Base-by-base conservation (phyloP, 2,888 invertebrate genomes). In the Trichopria drosophilae region DNA sequence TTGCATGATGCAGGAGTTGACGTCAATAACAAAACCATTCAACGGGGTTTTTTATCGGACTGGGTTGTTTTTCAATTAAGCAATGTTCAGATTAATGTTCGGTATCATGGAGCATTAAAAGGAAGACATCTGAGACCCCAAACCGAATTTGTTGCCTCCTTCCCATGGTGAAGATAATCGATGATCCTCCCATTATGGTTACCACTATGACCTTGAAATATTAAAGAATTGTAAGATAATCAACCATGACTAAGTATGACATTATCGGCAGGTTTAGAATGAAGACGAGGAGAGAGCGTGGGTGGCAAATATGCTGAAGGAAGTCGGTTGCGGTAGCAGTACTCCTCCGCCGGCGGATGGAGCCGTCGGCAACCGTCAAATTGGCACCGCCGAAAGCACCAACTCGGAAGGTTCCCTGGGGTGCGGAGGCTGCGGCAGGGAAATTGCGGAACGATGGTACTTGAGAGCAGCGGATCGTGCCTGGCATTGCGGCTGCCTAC, bases 401-500 rank as follows among this genome's bases (percentile, higher is more conserved):
- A 61, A 60, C 51, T 63, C 63, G 53, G 65, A 64, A 40, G 55
- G 65, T 13, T 63, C 64, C 51, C 68, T 76, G 23, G 72, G 72
- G 23, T 83, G 83, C 69, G 80, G 81, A 34, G 84, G 83, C 41
- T 85, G 85, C 71, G 82, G 82, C 45, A 76, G 78, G 15, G 78
- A 79, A 60, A 85, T 86, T 69, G 75, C 79, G 49, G 84, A 85
- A 69, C 75, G 82, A 51, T 82, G 82, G 77, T 90, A 89, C 73
- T 83, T 93, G 49, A 80, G 89, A 62, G 92, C 92, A 3, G 92
- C 90, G 47, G 93, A 93, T 76, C 83, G 90, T 57, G 89, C 89
- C 71, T 94, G 93, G 93, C 94, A 94, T 73, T 87, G 87, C 40
- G 80, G 84, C 50, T 94, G 93, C 70, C 82, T 93, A 49, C 81